Evolutionary conservation across 2,888 invertebrate species (phyloP), one percentile per base, ranked within the genome.

Genomic region (Hirtodrosophila duncani): DNA sequence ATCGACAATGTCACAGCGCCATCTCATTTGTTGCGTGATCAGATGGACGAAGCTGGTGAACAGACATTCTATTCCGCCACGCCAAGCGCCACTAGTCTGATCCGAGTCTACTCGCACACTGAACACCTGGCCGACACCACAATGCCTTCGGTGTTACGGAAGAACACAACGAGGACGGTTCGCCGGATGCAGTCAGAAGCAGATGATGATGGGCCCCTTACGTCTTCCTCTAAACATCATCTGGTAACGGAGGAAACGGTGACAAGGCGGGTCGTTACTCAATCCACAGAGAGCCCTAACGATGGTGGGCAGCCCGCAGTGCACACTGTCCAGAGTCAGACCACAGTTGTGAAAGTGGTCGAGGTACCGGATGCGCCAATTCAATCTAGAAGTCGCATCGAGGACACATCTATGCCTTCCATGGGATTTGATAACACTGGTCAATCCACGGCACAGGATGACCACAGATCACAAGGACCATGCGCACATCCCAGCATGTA

Each of bases 371-470:
- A n/a, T n/a, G n/a, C n/a, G n/a, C n/a, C n/a, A n/a, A n/a, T n/a
- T n/a, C n/a, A n/a, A n/a, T n/a, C n/a, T n/a, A n/a, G n/a, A n/a
- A n/a, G n/a, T n/a, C n/a, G n/a, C n/a, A 29, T 42, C 36, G 23
- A 44, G 3, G 31, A 13, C 7, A 31, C 37, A 7, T 45, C 62
- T 0, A n/a, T 27, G 7, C 34, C 57, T 0, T 38, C 68, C 1
- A 29, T 45, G 4, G 23, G n/a, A n/a, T n/a, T n/a, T n/a, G n/a
- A n/a, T n/a, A n/a, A n/a, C n/a, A n/a, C n/a, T n/a, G n/a, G n/a
- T n/a, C n/a, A n/a, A n/a, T n/a, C 23, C 8, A 11, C 31, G 20
- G 14, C 3, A 9, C 16, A 2, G 13, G 14, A 8, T 10, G 20
- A 45, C 55, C 65, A 7, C 34, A 55, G 16, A 41, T 7, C 17